A percentile compares a stretch with the other conserved stretches of the same genome.
Conservation (phyloP, 2,888 invertebrate species). For the Caradrina clavipalpis region DNA sequence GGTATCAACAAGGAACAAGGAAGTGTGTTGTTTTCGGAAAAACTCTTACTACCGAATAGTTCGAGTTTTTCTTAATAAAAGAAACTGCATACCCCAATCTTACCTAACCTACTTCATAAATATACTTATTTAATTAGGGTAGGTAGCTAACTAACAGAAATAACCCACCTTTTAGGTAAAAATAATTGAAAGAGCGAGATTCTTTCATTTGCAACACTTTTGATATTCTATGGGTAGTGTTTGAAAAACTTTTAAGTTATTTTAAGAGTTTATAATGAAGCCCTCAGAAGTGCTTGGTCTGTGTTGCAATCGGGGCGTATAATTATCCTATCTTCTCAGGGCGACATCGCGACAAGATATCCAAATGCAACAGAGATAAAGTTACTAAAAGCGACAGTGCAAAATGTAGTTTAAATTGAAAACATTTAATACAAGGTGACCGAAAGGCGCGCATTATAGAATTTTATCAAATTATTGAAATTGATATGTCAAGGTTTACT, state of each 20-base stretch:
- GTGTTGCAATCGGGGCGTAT: background rate
- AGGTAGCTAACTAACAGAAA: too few species aligned
- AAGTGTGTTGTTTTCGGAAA: background rate
- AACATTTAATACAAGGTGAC: constrained; percentile 48
- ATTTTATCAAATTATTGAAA: constrained; percentile 9
- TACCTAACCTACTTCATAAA: too few species aligned
- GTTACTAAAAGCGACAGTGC: constrained; percentile 17
- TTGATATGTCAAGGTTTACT: constrained; percentile 51
- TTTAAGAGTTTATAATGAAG: background rate
- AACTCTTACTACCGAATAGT: background rate
- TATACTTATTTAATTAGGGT: too few species aligned
- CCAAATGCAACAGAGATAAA: constrained; percentile 3
- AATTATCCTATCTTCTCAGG: constrained; percentile 7
- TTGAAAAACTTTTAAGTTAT: background rate
- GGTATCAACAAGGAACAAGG: too few species aligned
- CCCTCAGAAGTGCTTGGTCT: background rate
- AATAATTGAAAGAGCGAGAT: too few species aligned
- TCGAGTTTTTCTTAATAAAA: background rate
- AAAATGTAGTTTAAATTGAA: constrained; percentile 6
- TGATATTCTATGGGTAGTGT: background rate
- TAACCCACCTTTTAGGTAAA: too few species aligned
- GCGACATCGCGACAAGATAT: constrained; percentile 10
- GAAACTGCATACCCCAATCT: background rate
- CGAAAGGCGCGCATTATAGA: constrained; percentile 33
- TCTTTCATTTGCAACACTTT: too few species aligned